Evolutionary conservation across 2,113 vertebrate species (phyloP).

Genomic region (Martes martes): DNA sequence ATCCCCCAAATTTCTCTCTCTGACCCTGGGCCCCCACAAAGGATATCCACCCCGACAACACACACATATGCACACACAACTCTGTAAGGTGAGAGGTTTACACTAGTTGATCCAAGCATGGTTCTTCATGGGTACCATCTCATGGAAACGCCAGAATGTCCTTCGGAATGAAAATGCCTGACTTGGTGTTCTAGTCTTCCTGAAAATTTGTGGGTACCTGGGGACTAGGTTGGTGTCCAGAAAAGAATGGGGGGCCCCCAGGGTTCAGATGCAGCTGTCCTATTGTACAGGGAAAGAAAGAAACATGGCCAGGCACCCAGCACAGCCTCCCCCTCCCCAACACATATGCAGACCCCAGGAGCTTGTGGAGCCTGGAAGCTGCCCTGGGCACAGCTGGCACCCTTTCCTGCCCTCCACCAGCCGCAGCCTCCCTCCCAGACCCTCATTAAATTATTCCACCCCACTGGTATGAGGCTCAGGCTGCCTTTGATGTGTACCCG

Average conservation of each 20-base stretch:
- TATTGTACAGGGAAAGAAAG: not conserved
- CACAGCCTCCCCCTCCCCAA: not conserved
- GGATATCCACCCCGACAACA: not conserved
- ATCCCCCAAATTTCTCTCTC: not conserved
- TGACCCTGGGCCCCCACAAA: not conserved
- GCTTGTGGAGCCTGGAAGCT: not conserved
- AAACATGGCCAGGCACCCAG: not conserved
- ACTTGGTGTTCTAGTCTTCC: not conserved
- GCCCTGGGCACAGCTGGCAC: not conserved
- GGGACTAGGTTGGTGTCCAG: not conserved
- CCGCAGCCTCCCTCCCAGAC: not conserved
- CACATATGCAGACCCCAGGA: not conserved
- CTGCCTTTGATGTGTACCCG: conserved; percentile 57
- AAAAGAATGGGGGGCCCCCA: not conserved
- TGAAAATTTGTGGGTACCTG: not conserved
- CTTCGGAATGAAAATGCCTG: not conserved
- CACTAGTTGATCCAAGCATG: not conserved
- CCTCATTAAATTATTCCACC: conserved; percentile 75
- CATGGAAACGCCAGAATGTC: not conserved
- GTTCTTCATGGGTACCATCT: not conserved
- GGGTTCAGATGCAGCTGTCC: not conserved
- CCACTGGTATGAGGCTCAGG: conserved; percentile 11
- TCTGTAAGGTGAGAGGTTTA: not conserved
- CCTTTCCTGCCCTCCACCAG: not conserved
- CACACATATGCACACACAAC: not conserved